Evolutionary conservation across 2,888 invertebrate species (phyloP), one percentile per base, ranked within the genome.

Genomic region (Dicyrtoma fusca): DNA sequence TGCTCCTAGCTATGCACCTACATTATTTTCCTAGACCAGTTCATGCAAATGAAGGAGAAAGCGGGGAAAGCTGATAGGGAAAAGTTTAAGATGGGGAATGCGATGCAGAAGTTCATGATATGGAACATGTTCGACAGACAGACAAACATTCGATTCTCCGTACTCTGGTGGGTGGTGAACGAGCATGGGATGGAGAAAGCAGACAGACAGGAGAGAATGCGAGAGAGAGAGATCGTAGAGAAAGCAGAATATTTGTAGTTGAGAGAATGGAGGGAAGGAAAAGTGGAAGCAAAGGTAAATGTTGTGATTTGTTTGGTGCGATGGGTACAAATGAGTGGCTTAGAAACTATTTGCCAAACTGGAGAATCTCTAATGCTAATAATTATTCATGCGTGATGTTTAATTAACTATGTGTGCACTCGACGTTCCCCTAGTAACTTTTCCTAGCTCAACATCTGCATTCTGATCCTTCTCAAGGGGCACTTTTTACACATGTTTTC

Each of bases 281-380:
- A 49, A 49, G 49, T 49, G 49, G 57, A 21, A 49, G 65, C 11
- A 42, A 64, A 64, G 59, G 55, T 64, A 65, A 65, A 71, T 71
- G 71, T 71, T 71, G 71, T 55, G 71, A 71, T 71, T 71, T 71
- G 64, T 55, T 64, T 44, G 23, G 26, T 19, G 19, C 34, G 71
- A 63, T 64, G 64, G 53, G 45, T 57, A 65, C 65, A 71, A 71
- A 65, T 71, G 71, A 71, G 71, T 65, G 64, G 71, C 64, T 64
- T 55, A 53, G 53, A 71, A 64, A 71, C 71, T 71, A 65, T 71
- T 64, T 71, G 64, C 26, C 65, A 53, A 45, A 19, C 17, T 42
- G 34, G 34, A 34, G 23, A 23, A 25, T 19, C 26, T 17, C 25
- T 62, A 69, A 69, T 61, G 69, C 64, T 63, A 42, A 64, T 64